Evolutionary conservation across 2,113 vertebrate species (phyloP), one percentile per base, ranked within the genome.

Genomic region (Acanthochromis polyacanthus): DNA sequence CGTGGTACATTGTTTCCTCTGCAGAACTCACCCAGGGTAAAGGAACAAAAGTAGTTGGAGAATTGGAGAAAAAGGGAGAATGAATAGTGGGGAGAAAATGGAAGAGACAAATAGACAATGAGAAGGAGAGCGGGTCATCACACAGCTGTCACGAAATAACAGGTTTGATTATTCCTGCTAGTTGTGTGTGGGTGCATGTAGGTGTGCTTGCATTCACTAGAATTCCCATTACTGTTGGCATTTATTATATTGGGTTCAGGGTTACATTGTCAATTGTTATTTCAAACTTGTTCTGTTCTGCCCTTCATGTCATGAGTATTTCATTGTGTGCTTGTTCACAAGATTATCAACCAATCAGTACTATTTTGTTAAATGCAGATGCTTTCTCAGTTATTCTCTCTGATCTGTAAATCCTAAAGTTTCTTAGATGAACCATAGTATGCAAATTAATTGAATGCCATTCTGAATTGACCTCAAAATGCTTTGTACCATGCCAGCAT

Each of bases 1-100:
- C 62, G 59, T 64, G 76, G 43, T 59, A 28, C 68, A 87, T 88
- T 90, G 89, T 91, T 90, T 78, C 76, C 80, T 48, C 72, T 79
- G 56, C 83, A 72, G 71, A 82, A 87, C 73, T 71, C 89, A 71
- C 64, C 55, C 16, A 0, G 71, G 45, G 70, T 67, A 46, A 80
- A 80, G 58, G 53, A 85, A 83, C 20, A 81, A 68, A 55, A 69
- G 68, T 75, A 75, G 67, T 51, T 16, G 62, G 53, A 66, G 38
- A 86, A 60, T 16, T 64, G 23, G 53, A 68, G 55, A 58, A 15
- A 71, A 77, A 81, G n/a, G 11, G 69, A 71, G 65, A 70, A 81
- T 23, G 48, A 69, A 82, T 60, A 36, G 61, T 19, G 51, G 61
- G 32, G 65, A 68, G 71, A 55, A 61, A 74, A 68, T 19, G 4